Base-by-base conservation (phyloP, 2,888 invertebrate genomes). In the Euzophera pinguis region DNA sequence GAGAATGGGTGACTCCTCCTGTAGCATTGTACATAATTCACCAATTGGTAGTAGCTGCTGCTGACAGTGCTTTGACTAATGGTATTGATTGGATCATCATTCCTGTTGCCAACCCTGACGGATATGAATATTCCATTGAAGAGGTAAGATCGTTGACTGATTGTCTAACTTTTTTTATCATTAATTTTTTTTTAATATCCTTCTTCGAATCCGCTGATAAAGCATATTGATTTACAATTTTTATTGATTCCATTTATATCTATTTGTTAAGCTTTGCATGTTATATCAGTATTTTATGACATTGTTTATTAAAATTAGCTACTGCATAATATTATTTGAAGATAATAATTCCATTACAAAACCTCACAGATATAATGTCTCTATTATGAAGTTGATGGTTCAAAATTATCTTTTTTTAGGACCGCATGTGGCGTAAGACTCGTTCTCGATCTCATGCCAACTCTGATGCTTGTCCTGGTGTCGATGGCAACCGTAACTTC, bases 401-500 rank as follows among this genome's bases (percentile, higher is more conserved):
- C n/a, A n/a, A n/a, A n/a, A n/a, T n/a, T n/a, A 22, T 22, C 5
- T n/a, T 27, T 35, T 61, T 66, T 32, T 60, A 94, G 93, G 88
- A 92, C 52, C 91, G 93, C 9, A 65, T 94, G 65, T 95, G 94
- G 94, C 92, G 95, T 27, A 95, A 95, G 71, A 95, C 94, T 1
- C 91, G 94, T 1, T 91, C 92, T 0, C 84, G 74, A 0, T 75
- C 78, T 9, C 68, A 83, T n/a, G 74, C 73, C 0, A 84, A 81
- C 29, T 64, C 81, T 16, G 74, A 81, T 0, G 61, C 64, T 0
- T 96, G 96, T 62, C 80, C 82, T 5, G 96, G 96, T n/a, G 93
- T 93, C 0, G 96, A 96, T 69, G 92, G 92, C 0, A 96, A 96
- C 77, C 90, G 96, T 27, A 96, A 96, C 81, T 96, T 94, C 67